These are phyloP conservation scores for Pelobates cultripes DNA, from an alignment of 2,797 vertebrate species.

Conservation along the genomic window DNA sequence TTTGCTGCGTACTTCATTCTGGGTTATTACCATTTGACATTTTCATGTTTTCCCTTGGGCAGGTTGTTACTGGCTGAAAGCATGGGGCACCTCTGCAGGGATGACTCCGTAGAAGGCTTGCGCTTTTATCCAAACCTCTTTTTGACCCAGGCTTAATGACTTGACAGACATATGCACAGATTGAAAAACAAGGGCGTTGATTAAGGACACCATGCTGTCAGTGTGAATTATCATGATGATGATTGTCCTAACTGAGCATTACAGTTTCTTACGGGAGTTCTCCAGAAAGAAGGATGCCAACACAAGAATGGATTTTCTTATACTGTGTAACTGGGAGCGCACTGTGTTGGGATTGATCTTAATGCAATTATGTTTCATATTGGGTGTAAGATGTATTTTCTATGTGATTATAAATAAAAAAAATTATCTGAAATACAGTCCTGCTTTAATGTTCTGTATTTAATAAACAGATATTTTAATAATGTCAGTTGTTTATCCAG, in stretches of 20 bases:
- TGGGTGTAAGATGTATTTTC: conserved; percentile 22
- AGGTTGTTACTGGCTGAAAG: conserved; percentile 96
- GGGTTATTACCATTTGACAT: background rate
- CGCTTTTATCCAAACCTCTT: conserved; percentile 96
- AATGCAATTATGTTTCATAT: conserved; percentile 3
- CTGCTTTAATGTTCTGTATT: background rate
- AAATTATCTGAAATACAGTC: background rate
- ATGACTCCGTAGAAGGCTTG: conserved; percentile 96
- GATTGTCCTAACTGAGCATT: background rate
- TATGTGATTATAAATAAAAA: conserved; percentile 4
- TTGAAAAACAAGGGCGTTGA: background rate
- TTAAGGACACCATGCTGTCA: background rate
- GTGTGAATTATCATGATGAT: background rate
- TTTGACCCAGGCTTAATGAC: conserved; percentile 76
- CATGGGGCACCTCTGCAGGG: conserved; percentile 95
- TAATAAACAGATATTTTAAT: background rate
- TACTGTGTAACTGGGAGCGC: background rate
- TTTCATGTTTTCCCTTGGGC: conserved; percentile 13
- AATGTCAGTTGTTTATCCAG: background rate
- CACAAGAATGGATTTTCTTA: background rate
- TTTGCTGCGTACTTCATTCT: background rate
- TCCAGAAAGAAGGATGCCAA: background rate
- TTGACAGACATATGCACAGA: background rate
- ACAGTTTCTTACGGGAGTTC: background rate
- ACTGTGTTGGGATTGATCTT: background rate